Evolutionary conservation across 2,797 vertebrate genomes (phyloP).

Genomic region (Alcedo quadribrachys): DNA sequence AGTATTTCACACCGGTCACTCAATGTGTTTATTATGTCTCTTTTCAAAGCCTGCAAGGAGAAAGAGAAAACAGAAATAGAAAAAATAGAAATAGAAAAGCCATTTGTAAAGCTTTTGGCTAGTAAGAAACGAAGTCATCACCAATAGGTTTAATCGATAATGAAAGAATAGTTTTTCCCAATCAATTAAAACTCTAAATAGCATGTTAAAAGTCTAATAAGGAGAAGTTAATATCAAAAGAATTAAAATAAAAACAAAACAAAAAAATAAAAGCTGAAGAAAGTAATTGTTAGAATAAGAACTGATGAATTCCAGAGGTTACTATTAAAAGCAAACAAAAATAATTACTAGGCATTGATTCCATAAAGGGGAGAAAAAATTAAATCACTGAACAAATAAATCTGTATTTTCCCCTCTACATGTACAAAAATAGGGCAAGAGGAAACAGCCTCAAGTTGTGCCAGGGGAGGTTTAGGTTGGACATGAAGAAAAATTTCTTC

Average conservation of each 20-base stretch:
- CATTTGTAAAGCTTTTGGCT: neutral
- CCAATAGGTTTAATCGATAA: neutral
- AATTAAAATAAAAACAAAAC: neutral
- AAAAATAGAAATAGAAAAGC: neutral
- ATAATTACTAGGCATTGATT: neutral
- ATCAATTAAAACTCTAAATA: neutral
- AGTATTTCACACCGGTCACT: conserved; percentile 89
- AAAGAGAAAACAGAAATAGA: neutral
- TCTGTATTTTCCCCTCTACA: neutral
- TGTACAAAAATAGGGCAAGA: neutral
- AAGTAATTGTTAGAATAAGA: neutral
- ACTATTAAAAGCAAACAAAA: neutral
- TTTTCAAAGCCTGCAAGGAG: conserved; percentile 86
- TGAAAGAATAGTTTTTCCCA: neutral
- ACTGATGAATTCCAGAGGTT: neutral
- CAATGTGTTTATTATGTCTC: conserved; percentile 90
- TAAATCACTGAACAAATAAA: neutral
- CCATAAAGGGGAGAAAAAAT: neutral
- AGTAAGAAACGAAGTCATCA: neutral
- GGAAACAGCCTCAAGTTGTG: too few relatives aligned
- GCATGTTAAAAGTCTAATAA: neutral
- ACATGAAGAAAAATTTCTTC: too few relatives aligned
- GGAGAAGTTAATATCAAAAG: neutral
- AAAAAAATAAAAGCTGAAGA: neutral
- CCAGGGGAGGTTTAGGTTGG: too few relatives aligned